Evolutionary conservation across 2,888 invertebrate genomes (phyloP), one percentile per base, ranked within the genome.

Genomic region (Drosophila mettleri): DNA sequence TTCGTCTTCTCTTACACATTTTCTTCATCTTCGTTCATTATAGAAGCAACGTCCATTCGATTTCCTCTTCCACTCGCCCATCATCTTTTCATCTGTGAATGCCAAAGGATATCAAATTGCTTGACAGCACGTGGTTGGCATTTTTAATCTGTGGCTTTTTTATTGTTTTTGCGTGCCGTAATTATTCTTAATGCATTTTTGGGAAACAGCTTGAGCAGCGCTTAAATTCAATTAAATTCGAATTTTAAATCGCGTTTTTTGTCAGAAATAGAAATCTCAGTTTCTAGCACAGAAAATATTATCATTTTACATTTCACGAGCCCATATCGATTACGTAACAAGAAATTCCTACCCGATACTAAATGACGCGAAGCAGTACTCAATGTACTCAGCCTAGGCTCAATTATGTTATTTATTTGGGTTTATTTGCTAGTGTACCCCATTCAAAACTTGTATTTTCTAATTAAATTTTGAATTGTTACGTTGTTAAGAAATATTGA

Each of bases 31-130:
- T 51, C 31, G 39, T 24, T 71, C 68, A 60, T 74, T 74, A 63
- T 27, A 29, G 31, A 33, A 55, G 18, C 70, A 57, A 38, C 55
- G 62, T 45, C 57, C 75, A 72, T 72, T 72, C 69, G 71, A 71
- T 75, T 57, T 38, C n/a, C 34, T 2, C 12, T 31, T 16, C 36
- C 33, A 10, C 16, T n/a, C 27, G 18, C 46, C 29, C 46, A 18
- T 46, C 46, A 29, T 53, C 33, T 22, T 51, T 61, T 55, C 36
- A 63, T 63, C 59, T 38, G 46, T 24, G 48, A 74, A 51, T 43
- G 74, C 60, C 29, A 68, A 75, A 68, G 64, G 60, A 71, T 72
- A 75, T 75, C 72, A 61, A 72, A 61, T 75, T 74, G 60, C 74
- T 67, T 71, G 39, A 74, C 62, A 71, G 74, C 62, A 71, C 74